Evolutionary conservation across 1,140 invertebrate genomes (phyloP).

Genomic region (Heliconius nattereri): DNA sequence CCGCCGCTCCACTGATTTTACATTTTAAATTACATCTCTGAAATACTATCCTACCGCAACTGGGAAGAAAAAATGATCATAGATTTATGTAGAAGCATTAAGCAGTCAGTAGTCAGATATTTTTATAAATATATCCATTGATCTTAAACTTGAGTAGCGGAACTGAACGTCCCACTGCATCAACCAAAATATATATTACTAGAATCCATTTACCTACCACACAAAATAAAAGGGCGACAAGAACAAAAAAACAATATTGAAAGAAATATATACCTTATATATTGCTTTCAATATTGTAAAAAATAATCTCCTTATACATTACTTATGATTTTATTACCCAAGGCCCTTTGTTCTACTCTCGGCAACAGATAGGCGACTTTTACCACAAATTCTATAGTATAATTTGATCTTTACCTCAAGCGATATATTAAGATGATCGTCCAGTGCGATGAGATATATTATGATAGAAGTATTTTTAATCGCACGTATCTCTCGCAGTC

Average conservation of each 20-base stretch:
- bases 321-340: conserved; percentile 13
- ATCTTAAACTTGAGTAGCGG: too few species aligned
- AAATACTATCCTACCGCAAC: too few species aligned
- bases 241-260: neutral
- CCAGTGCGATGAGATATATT: neutral
- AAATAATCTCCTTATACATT: conserved; percentile 7
- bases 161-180: too few species aligned
- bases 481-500: too few species aligned
- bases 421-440: neutral
- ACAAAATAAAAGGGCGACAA: neutral
- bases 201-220: neutral
- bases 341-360: conserved; percentile 5
- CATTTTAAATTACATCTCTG: too few species aligned
- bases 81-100: too few species aligned
- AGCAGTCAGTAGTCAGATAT: too few species aligned
- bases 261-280: neutral
- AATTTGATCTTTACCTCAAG: conserved; percentile 11
- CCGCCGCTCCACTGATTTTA: too few species aligned
- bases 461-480: too few species aligned
- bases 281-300: conserved; percentile 7
- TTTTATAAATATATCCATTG: too few species aligned
- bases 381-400: conserved; percentile 8
- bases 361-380: conserved; percentile 7
- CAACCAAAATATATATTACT: neutral
- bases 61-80: too few species aligned